phyloP scores from a whole-genome alignment of 2,888 invertebrate species.

The Xestia c-nigrum region DNA sequence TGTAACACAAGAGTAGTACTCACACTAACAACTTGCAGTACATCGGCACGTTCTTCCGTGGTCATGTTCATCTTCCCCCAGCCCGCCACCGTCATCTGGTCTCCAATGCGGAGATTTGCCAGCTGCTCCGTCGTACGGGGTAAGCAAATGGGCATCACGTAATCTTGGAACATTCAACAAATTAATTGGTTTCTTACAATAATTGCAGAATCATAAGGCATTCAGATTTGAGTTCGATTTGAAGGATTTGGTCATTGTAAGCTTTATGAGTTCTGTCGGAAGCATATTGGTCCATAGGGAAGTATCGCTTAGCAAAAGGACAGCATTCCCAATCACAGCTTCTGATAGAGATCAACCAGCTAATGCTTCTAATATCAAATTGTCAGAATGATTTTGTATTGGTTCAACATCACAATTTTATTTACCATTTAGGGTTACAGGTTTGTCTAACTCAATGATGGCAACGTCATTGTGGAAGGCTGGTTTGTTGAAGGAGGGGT shows the following conservation, averaged over 20 bases:
- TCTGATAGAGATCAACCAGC: background rate
- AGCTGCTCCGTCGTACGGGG: slow-evolving; percentile 82
- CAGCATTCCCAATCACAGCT: background rate
- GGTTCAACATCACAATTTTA: background rate
- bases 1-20: slow-evolving; percentile 54
- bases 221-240: background rate
- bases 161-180: slow-evolving; percentile 77
- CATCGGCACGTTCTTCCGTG: slow-evolving; percentile 81
- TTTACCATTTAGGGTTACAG: slow-evolving; percentile 85
- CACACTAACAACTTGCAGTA: slow-evolving; percentile 87
- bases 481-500: slow-evolving; percentile 88
- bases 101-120: slow-evolving; percentile 76
- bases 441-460: slow-evolving; percentile 86
- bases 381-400: background rate
- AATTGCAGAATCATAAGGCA: background rate
- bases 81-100: slow-evolving; percentile 89
- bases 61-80: slow-evolving; percentile 89
- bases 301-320: background rate
- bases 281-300: background rate
- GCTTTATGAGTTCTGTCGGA: background rate
- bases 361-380: background rate
- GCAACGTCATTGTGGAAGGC: slow-evolving; percentile 91
- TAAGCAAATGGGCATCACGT: slow-evolving; percentile 91
- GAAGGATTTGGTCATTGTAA: background rate
- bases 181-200: background rate